Percentiles rank a stretch among this genome's conserved stretches.
Conservation (phyloP, 1,140 invertebrate genomes). For the Eufriesea mexicana region DNA sequence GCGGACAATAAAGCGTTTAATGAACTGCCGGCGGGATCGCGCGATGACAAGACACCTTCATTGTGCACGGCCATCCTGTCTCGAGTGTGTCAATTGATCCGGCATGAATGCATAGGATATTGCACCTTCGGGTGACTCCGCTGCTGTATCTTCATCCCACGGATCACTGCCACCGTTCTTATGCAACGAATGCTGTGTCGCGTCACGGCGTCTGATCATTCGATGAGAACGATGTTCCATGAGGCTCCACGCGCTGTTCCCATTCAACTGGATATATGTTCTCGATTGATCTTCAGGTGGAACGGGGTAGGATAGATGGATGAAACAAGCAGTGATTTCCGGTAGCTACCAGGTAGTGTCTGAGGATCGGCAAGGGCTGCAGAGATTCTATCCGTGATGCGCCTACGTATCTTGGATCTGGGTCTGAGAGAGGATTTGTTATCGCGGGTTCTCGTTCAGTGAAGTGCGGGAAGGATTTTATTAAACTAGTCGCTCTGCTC, state of each 20-base stretch:
- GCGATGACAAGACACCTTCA: conserved; percentile 10
- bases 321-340: too few relatives aligned
- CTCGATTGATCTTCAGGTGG: neutral
- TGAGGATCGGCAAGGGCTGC: too few relatives aligned
- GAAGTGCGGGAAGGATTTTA: too few relatives aligned
- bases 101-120: conserved; percentile 43
- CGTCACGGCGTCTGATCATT: neutral
- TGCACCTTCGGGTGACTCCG: conserved; percentile 6
- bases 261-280: neutral
- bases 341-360: too few relatives aligned
- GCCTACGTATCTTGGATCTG: too few relatives aligned
- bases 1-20: conserved; percentile 58
- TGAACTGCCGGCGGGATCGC: conserved; percentile 39
- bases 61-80: conserved; percentile 22
- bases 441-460: too few relatives aligned
- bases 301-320: neutral
- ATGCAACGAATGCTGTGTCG: neutral
- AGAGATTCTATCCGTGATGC: too few relatives aligned
- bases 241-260: neutral
- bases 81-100: conserved; percentile 30
- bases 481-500: too few relatives aligned
- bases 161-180: conserved; percentile 1
- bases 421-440: too few relatives aligned
- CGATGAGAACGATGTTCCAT: neutral
- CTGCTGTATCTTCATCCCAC: conserved; percentile 23